phyloP scores from a whole-genome alignment of 2,797 vertebrate species.

The Pteronotus mesoamericanus region DNA sequence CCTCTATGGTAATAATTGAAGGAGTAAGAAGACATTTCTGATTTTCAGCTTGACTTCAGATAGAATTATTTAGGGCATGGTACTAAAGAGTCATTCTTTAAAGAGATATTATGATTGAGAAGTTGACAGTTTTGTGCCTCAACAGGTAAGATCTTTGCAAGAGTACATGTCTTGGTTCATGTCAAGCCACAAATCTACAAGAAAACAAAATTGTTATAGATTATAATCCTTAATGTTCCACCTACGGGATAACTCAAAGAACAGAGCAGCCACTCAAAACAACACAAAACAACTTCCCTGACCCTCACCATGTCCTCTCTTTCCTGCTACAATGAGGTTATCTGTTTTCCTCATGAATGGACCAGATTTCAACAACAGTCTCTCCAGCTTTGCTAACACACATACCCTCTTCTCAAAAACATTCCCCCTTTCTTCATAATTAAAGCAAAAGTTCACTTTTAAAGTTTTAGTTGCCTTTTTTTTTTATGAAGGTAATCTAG shows the following conservation, averaged over 20 bases:
- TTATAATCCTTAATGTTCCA: neutral
- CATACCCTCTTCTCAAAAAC: neutral
- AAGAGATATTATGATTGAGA: conserved; percentile 5
- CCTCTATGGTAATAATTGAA: neutral
- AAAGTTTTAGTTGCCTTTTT: neutral
- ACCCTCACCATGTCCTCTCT: neutral
- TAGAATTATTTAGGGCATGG: neutral
- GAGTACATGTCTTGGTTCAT: neutral
- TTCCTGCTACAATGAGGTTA: neutral
- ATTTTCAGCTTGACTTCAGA: conserved; percentile 30
- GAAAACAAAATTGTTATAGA: neutral
- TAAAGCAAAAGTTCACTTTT: neutral
- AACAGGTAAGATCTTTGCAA: neutral
- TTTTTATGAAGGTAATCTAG: neutral
- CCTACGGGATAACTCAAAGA: neutral
- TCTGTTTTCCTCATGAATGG: neutral
- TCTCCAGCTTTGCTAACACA: neutral
- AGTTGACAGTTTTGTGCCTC: neutral
- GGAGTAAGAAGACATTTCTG: neutral
- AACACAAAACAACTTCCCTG: neutral
- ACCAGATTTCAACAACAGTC: neutral
- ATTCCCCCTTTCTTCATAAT: neutral
- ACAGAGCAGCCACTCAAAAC: neutral
- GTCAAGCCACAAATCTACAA: neutral
- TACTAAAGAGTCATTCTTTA: conserved; percentile 7